Conservation (phyloP, 1,140 invertebrate genomes). For the Cydia splendana region DNA sequence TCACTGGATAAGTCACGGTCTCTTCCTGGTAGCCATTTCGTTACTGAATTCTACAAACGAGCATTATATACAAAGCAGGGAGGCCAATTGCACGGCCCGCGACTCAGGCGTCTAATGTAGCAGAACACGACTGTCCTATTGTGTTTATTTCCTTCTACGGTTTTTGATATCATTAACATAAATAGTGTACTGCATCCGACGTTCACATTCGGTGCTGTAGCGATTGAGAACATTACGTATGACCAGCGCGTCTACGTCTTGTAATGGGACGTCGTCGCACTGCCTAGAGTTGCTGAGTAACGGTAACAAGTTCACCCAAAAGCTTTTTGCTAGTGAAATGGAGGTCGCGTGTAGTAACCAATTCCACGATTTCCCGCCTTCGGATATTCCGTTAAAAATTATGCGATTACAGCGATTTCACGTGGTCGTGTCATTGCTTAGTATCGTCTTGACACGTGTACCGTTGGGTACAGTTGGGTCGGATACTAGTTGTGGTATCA, state of each 20-base stretch:
- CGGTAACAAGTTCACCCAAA: slow-evolving; percentile 28
- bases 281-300: slow-evolving; percentile 18
- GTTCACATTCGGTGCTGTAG: slow-evolving; percentile 53
- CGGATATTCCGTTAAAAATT: slow-evolving; percentile 40
- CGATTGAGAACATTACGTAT: slow-evolving; percentile 19
- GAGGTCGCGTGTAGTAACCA: slow-evolving; percentile 36
- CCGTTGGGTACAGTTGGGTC: slow-evolving; percentile 47
- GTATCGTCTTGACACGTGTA: slow-evolving; percentile 60
- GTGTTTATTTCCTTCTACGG: slow-evolving; percentile 70
- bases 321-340: slow-evolving; percentile 25
- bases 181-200: slow-evolving; percentile 56
- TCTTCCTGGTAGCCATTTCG: slow-evolving; percentile 59
- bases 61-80: slow-evolving; percentile 71
- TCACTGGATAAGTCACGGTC: slow-evolving; percentile 57
- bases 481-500: slow-evolving; percentile 66
- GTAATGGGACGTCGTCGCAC: slow-evolving; percentile 25
- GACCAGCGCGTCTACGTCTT: background rate
- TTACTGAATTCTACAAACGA: slow-evolving; percentile 65
- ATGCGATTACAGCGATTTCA: slow-evolving; percentile 45
- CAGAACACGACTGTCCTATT: slow-evolving; percentile 70
- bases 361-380: slow-evolving; percentile 42
- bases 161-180: slow-evolving; percentile 73
- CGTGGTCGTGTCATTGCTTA: slow-evolving; percentile 43
- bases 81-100: slow-evolving; percentile 61
- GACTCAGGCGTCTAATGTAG: slow-evolving; percentile 62